Evolutionary conservation across 2,797 vertebrate genomes (phyloP).

Genomic region (Pipistrellus pipistrellus): DNA sequence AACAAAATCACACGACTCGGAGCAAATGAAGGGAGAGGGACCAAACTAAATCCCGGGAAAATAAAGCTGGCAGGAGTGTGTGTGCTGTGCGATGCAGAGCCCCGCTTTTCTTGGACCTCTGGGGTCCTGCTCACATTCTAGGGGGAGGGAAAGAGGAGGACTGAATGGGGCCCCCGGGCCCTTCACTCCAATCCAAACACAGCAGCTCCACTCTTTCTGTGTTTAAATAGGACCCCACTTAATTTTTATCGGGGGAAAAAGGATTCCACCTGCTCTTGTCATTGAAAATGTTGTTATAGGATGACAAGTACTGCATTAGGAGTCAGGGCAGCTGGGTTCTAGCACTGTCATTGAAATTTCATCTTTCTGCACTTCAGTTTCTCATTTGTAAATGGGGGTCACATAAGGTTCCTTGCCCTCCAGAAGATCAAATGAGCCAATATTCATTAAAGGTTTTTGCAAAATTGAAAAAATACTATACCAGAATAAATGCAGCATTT

Average conservation of each 20-base stretch:
- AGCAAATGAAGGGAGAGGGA: background rate
- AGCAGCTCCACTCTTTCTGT: background rate
- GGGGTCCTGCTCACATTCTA: accelerated
- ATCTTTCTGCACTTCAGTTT: background rate
- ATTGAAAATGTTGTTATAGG: background rate
- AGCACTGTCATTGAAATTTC: background rate
- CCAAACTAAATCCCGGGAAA: background rate
- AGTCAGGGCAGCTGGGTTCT: background rate
- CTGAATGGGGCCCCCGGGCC: accelerated
- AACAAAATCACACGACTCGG: background rate
- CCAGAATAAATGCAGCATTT: background rate
- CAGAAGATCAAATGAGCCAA: background rate
- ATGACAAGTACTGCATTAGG: background rate
- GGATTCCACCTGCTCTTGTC: background rate
- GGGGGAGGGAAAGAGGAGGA: accelerated
- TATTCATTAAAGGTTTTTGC: background rate
- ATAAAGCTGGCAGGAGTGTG: background rate
- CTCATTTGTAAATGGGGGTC: background rate
- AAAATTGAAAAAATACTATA: background rate
- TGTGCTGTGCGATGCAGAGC: background rate
- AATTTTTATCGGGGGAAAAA: background rate
- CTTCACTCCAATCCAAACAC: too few species aligned
- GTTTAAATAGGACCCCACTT: background rate
- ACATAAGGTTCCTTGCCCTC: background rate
- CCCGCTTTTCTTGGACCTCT: background rate